These are phyloP conservation scores for Bos taurus DNA, from an alignment of 2,113 vertebrate genomes.

Conservation along the genomic window DNA sequence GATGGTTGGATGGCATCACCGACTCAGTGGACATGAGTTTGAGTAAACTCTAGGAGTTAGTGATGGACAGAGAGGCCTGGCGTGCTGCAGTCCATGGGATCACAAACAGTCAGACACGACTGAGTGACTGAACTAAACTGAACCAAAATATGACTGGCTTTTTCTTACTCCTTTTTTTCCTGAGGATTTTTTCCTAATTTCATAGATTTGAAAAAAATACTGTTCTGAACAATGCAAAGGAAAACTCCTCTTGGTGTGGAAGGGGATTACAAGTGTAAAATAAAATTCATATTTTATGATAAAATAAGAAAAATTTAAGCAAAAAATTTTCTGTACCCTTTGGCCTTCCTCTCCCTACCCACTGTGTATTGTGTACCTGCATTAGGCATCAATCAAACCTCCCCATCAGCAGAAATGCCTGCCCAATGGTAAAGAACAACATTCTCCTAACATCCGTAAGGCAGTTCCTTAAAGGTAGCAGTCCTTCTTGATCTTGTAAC, in stretches of 20 bases:
- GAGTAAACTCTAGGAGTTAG: background rate
- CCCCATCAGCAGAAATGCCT: background rate
- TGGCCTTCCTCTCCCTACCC: background rate
- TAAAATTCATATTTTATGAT: background rate
- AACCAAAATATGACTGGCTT: background rate
- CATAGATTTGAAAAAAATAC: background rate
- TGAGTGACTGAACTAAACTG: background rate
- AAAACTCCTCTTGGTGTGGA: background rate
- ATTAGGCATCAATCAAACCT: background rate
- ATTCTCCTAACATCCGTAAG: background rate
- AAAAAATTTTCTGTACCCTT: background rate
- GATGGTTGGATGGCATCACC: background rate
- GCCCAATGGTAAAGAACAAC: background rate
- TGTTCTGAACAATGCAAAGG: background rate
- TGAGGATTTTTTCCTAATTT: background rate
- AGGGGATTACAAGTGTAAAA: background rate
- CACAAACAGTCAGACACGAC: background rate
- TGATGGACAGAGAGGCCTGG: background rate
- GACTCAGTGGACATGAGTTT: background rate
- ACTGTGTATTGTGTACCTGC: background rate
- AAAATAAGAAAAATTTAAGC: background rate
- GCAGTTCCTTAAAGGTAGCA: background rate
- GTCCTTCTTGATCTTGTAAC: background rate
- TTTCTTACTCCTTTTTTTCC: background rate
- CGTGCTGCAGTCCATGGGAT: background rate